A percentile compares a stretch with the other conserved stretches of the same genome.
Conservation (phyloP, 2,113 vertebrate species). For the Ovis canadensis region DNA sequence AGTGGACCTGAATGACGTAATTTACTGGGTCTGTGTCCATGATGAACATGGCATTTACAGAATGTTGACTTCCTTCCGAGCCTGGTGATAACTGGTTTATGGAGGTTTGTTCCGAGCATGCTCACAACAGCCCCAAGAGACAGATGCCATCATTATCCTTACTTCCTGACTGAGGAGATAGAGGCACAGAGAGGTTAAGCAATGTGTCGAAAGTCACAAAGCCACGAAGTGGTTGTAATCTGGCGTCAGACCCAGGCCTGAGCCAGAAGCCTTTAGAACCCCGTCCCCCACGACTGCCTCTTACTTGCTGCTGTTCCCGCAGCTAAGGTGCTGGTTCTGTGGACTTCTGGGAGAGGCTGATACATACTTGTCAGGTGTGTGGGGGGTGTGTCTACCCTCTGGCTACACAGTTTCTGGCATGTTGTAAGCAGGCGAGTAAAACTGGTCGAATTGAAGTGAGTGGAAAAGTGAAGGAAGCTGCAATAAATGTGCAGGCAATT, state of each 20-base stretch:
- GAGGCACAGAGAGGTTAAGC: not conserved
- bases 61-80: not conserved
- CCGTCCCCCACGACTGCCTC: not conserved
- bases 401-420: not conserved
- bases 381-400: not conserved
- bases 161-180: not conserved
- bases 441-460: not conserved
- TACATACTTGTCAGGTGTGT: not conserved
- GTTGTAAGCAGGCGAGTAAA: not conserved
- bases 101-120: not conserved
- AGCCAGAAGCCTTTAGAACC: not conserved
- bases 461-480: not conserved
- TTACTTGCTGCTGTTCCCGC: not conserved
- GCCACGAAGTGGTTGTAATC: not conserved
- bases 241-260: not conserved
- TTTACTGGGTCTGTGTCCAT: not conserved
- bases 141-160: not conserved
- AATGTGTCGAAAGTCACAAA: not conserved
- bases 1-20: accelerated
- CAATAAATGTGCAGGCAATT: not conserved
- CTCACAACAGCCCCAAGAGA: not conserved
- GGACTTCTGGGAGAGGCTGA: not conserved
- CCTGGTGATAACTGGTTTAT: not conserved
- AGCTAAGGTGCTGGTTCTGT: not conserved
- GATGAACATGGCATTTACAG: not conserved